Evolutionary conservation across 2,888 invertebrate genomes (phyloP), one percentile per base, ranked within the genome.

Genomic region (Scelioninae gen. 1): DNA sequence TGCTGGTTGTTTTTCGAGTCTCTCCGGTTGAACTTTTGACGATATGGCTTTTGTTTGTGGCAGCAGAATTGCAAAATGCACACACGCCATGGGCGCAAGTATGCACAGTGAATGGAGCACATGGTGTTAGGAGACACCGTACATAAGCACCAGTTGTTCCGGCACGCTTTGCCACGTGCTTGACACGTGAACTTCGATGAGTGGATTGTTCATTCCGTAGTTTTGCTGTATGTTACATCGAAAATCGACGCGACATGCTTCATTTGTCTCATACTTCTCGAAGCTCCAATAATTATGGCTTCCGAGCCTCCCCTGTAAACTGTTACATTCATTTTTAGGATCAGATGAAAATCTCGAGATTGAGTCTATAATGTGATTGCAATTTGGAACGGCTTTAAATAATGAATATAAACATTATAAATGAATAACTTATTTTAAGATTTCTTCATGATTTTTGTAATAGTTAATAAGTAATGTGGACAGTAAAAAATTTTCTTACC

Each of bases 171-270:
- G 89, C 84, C 91, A 92, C 92, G 91, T 91, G 92, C 87, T 84
- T 63, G 87, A 85, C 92, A 90, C 92, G 91, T 91, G 92, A 87
- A 86, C 87, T 58, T 77, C 88, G 88, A 90, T 85, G 91, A 91
- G 91, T 90, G 89, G 92, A 92, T 92, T 92, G 92, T 91, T 92
- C 92, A 92, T 91, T 91, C 91, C 89, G 84, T 86, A 87, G 88
- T 89, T 87, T 74, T 82, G 74, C 65, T 77, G 77, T 75, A 60
- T 62, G 77, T 72, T 43, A 63, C 71, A 76, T 83, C 69, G 74
- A 84, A 80, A 74, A 85, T 82, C 80, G 65, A 84, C 81, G 71
- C 75, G 79, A 56, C 81, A 72, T 80, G 82, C 85, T 83, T 83
- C 63, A 85, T 86, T 86, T 85, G 84, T 81, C 81, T 66, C 32